Evolutionary conservation across 2,888 invertebrate genomes (phyloP), one percentile per base, ranked within the genome.

Genomic region (Omphaloscelis lunosa): DNA sequence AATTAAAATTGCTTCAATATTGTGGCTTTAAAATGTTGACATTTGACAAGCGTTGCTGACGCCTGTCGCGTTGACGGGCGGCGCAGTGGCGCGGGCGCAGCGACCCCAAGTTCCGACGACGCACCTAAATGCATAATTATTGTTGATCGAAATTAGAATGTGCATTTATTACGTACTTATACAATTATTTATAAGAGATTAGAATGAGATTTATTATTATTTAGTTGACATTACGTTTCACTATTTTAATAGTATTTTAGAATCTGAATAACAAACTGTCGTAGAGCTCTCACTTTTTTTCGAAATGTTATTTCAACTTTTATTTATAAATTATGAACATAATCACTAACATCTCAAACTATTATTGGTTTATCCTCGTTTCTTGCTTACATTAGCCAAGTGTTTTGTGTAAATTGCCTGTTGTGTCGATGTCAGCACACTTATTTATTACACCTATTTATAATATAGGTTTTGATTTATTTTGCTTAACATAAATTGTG

Each of bases 1-100:
- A 96, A 96, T 96, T 95, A 95, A 96, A 96, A 95, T 95, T 94
- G 91, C 94, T 93, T 92, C 92, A 94, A 94, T 95, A 93, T 93
- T 93, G 93, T 92, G 92, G 93, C 93, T 95, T 93, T 94, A 93
- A 92, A 95, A 91, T 84, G 94, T 91, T 93, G 94, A 93, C 94
- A 92, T 94, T 94, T 96, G 96, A 96, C 96, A 95, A 92, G 94
- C 96, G 95, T 95, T 92, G 91, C 95, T 93, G 95, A 95, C 94
- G 91, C 82, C 91, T 94, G 95, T 94, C 95, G 90, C 84, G 85
- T 70, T 90, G 87, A 84, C 83, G 83, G 82, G 86, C 86, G 82
- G 80, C 74, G 83, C 79, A 77, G 77, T 69, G 76, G 71, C 80
- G 83, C 82, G 78, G 71, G 72, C 78, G 86, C 86, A 87, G 86